Conservation (phyloP, 2,888 invertebrate genomes). For the Drosophila merina region DNA sequence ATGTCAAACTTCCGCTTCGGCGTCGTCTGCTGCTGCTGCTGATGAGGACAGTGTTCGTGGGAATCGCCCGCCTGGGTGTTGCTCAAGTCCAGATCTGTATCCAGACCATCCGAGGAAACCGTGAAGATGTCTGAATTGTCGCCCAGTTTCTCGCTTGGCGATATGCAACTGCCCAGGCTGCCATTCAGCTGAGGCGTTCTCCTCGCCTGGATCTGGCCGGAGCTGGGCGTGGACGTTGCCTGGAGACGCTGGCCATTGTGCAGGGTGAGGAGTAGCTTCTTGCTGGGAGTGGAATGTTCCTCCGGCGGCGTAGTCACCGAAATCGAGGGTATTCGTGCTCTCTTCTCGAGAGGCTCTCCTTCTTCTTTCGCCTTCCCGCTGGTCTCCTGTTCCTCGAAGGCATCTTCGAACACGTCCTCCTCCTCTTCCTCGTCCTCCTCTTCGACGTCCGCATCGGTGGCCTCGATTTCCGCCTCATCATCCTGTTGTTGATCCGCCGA, state of each 20-base stretch:
- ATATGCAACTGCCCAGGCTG: constrained; percentile 82
- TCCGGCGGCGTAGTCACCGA: constrained; percentile 18
- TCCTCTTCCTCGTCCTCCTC: constrained; percentile 59
- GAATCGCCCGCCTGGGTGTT: constrained; percentile 77
- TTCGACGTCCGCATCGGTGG: constrained; percentile 69
- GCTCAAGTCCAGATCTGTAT: constrained; percentile 83
- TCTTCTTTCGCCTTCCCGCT: constrained; percentile 17
- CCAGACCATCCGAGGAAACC: constrained; percentile 83
- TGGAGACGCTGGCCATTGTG: constrained; percentile 55
- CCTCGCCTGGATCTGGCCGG: constrained; percentile 48
- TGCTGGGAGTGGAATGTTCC: constrained; percentile 46
- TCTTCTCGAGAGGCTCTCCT: constrained; percentile 39
- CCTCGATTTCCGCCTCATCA: constrained; percentile 67
- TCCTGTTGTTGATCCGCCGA: constrained; percentile 67
- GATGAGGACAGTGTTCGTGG: constrained; percentile 63
- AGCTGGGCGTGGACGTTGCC: constrained; percentile 70
- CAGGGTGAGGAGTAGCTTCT: constrained; percentile 53
- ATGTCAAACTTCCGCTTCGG: constrained; percentile 80
- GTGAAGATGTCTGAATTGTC: constrained; percentile 84
- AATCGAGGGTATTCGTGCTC: constrained; percentile 30
- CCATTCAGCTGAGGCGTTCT: constrained; percentile 76
- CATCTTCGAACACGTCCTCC: constrained; percentile 68
- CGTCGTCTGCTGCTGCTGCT: constrained; percentile 53
- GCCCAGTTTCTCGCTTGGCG: constrained; percentile 82
- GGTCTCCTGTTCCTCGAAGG: constrained; percentile 58